phyloP scores from a whole-genome alignment of 2,888 invertebrate genomes.

The Rosalia funebris region DNA sequence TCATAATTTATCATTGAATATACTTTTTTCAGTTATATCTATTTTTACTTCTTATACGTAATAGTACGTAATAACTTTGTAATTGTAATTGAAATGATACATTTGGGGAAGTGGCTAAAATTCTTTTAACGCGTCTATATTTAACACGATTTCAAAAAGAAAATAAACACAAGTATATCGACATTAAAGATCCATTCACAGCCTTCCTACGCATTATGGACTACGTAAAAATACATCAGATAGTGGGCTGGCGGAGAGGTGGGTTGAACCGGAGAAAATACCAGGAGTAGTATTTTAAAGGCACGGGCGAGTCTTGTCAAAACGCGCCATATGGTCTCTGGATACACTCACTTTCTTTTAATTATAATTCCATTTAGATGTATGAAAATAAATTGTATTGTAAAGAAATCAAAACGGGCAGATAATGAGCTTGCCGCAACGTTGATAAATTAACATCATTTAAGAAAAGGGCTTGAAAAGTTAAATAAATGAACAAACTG shows the following conservation, averaged over 20 bases:
- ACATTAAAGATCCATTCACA: constrained; percentile 12
- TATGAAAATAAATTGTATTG: constrained; percentile 9
- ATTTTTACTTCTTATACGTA: too few relatives aligned
- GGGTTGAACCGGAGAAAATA: constrained; percentile 35
- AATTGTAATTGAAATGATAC: too few relatives aligned
- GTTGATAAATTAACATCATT: constrained; percentile 1
- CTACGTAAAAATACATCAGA: constrained; percentile 27
- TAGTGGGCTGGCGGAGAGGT: constrained; percentile 29
- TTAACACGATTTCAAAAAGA: neutral
- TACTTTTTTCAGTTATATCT: too few relatives aligned
- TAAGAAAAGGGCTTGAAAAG: constrained; percentile 2
- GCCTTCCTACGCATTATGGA: constrained; percentile 14
- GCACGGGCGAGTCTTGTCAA: constrained; percentile 29
- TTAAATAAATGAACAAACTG: neutral
- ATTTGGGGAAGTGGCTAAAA: too few relatives aligned
- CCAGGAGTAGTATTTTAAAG: constrained; percentile 36
- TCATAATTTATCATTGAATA: too few relatives aligned
- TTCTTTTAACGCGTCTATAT: too few relatives aligned
- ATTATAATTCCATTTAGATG: constrained; percentile 20
- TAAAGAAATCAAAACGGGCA: constrained; percentile 4
- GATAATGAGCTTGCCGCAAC: constrained; percentile 2
- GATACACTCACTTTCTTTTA: constrained; percentile 10
- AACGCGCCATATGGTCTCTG: constrained; percentile 32
- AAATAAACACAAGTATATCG: constrained; percentile 7
- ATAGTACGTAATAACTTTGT: too few relatives aligned